phyloP scores from a whole-genome alignment of 2,113 vertebrate species.

The Morphnarchus princeps region DNA sequence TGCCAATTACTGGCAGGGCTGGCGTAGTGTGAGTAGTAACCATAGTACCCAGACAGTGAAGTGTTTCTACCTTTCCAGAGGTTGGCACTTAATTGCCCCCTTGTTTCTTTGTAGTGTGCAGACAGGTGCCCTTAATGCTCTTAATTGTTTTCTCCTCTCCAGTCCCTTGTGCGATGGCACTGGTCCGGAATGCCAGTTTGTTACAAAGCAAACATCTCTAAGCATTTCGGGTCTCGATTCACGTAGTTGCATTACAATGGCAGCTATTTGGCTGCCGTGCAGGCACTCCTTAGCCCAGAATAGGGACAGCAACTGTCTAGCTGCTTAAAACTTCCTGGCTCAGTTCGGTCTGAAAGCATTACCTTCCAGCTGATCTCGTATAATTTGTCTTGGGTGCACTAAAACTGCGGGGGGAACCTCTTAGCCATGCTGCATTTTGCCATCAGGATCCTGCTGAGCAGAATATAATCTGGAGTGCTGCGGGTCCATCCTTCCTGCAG shows the following conservation, averaged over 20 bases:
- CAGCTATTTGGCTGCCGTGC: neutral
- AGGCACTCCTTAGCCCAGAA: neutral
- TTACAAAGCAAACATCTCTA: neutral
- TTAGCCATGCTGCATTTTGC: neutral
- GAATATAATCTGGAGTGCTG: neutral
- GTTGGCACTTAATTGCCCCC: neutral
- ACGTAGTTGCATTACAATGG: accelerated
- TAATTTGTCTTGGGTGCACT: neutral
- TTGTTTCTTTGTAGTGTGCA: neutral
- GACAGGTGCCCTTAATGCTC: neutral
- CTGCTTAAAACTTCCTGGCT: neutral
- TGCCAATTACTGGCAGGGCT: neutral
- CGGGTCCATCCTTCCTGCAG: neutral
- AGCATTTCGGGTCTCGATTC: neutral
- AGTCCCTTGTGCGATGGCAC: neutral
- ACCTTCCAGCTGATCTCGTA: neutral
- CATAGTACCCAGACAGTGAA: neutral
- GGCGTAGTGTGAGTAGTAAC: neutral
- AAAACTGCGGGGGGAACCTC: neutral
- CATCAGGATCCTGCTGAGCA: neutral
- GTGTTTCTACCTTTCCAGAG: neutral
- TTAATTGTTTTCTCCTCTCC: neutral
- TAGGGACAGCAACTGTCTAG: neutral
- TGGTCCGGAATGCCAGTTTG: accelerated
- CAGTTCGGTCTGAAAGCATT: neutral